phyloP scores from a whole-genome alignment of 2,888 invertebrate genomes.

The Limnephilus lunatus region DNA sequence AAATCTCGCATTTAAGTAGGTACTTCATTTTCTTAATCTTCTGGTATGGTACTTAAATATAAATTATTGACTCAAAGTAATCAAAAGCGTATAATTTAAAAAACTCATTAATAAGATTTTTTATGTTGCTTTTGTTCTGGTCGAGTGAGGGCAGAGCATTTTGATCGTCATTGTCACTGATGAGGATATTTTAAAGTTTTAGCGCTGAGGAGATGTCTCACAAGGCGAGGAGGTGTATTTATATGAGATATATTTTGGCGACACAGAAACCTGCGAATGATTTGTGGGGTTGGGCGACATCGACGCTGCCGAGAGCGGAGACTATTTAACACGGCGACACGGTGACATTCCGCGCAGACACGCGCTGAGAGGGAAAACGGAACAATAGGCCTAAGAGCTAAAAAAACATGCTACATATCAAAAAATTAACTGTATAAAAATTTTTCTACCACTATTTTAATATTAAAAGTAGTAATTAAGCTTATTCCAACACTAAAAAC shows the following conservation, averaged over 20 bases:
- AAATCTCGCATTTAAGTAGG: neutral
- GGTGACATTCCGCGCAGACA: constrained; percentile 57
- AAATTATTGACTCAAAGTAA: neutral
- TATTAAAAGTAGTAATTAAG: no score
- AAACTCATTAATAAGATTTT: neutral
- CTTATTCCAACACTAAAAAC: no score
- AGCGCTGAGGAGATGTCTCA: neutral
- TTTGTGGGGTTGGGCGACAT: constrained; percentile 61
- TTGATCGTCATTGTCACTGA: neutral
- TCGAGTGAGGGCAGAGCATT: neutral
- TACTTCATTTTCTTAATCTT: neutral
- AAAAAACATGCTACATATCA: neutral
- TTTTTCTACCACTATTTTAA: no score
- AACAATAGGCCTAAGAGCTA: constrained; percentile 16
- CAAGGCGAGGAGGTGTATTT: constrained; percentile 10
- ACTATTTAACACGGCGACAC: constrained; percentile 57
- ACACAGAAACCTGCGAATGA: constrained; percentile 64
- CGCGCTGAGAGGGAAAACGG: constrained; percentile 21
- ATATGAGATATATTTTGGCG: constrained; percentile 53
- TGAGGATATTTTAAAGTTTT: neutral
- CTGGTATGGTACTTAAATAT: neutral
- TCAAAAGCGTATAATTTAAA: constrained; percentile 19
- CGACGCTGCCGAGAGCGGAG: constrained; percentile 52
- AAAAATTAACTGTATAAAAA: no score
- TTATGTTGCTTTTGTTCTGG: neutral